These are phyloP conservation scores for Sipha flava DNA, from an alignment of 1,140 invertebrate genomes.

Conservation along the genomic window DNA sequence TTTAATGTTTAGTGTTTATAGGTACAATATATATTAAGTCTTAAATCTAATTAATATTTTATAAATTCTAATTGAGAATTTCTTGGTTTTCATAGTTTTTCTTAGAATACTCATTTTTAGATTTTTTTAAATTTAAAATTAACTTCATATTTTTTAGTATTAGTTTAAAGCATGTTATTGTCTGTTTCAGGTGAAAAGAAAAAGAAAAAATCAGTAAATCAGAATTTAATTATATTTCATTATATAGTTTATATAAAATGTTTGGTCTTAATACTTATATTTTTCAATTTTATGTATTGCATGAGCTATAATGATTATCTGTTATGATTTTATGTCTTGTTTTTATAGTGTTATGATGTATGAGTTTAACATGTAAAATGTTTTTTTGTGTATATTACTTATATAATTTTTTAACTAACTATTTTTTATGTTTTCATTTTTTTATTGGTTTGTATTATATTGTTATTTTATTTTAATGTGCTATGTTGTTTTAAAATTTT, in stretches of 20 bases:
- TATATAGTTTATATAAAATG: not conserved
- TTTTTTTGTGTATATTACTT: not conserved
- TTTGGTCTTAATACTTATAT: not conserved
- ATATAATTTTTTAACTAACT: not conserved
- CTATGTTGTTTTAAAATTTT: not conserved
- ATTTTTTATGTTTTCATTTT: not conserved
- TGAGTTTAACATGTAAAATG: not conserved
- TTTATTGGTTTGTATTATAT: not conserved
- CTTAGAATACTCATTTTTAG: no score
- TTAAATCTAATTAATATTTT: no score
- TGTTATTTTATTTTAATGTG: not conserved
- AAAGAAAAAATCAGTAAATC: conserved; percentile 23
- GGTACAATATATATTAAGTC: no score
- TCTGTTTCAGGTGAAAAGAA: conserved; percentile 27
- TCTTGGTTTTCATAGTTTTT: no score
- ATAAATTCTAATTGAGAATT: no score
- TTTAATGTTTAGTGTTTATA: no score
- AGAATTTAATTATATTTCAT: not conserved
- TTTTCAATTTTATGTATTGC: not conserved
- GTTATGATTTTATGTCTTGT: not conserved
- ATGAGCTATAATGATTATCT: not conserved
- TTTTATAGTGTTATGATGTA: not conserved
- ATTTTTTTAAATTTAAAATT: not conserved
- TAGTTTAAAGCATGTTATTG: not conserved
- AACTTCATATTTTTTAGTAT: no score